phyloP scores from a whole-genome alignment of 2,113 vertebrate species.

The Antigone vipio region DNA sequence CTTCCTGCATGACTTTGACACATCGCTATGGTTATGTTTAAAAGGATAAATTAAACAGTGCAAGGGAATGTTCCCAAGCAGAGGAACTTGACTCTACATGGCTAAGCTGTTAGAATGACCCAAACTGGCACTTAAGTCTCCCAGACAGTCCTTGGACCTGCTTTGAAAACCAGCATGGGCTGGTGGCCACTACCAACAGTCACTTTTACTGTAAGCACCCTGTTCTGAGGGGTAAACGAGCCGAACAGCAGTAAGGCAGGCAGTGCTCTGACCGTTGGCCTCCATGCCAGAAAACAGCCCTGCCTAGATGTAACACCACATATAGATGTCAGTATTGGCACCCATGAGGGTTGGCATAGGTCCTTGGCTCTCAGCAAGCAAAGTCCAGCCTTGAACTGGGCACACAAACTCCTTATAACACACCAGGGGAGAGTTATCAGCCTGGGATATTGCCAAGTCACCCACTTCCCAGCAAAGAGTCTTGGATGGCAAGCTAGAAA shows the following conservation, averaged over 20 bases:
- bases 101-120: neutral
- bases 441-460: neutral
- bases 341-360: rapidly evolving
- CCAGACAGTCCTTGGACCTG: neutral
- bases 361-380: neutral
- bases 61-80: neutral
- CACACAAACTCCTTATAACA: neutral
- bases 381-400: neutral
- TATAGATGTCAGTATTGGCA: neutral
- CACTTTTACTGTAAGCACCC: neutral
- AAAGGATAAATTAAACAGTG: neutral
- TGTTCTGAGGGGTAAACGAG: neutral
- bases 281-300: neutral
- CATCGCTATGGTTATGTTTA: neutral
- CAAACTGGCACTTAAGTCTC: neutral
- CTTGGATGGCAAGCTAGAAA: neutral
- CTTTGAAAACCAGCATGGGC: neutral
- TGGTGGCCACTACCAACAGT: neutral
- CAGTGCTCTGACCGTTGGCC: neutral
- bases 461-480: neutral
- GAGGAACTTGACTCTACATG: neutral
- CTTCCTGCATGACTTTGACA: neutral
- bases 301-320: neutral
- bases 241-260: neutral
- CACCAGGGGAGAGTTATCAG: neutral